Percentiles rank a stretch among this genome's conserved stretches.
Evolutionary conservation across 1,140 invertebrate genomes (phyloP).

Genomic region (Bombus ignitus): DNA sequence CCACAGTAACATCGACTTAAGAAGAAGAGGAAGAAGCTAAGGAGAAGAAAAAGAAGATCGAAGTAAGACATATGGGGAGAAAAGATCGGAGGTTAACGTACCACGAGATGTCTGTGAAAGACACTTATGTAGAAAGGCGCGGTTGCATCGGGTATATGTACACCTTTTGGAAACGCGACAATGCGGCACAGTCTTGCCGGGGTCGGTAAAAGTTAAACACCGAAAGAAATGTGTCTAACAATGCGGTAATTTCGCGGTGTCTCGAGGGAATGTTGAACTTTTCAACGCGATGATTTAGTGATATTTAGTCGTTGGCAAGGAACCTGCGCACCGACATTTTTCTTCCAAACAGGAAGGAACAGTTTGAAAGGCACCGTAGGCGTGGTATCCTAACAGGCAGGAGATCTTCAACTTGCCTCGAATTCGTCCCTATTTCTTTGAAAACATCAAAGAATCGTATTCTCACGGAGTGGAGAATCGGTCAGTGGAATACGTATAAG

Average conservation of each 20-base stretch:
- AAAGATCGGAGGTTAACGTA: no score
- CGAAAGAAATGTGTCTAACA: slow-evolving; percentile 14
- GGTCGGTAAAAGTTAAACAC: neutral
- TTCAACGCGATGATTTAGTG: slow-evolving; percentile 37
- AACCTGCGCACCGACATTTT: slow-evolving; percentile 23
- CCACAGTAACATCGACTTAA: neutral
- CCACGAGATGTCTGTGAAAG: neutral
- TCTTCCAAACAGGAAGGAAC: slow-evolving; percentile 24
- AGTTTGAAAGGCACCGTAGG: slow-evolving; percentile 44
- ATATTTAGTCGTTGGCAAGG: slow-evolving; percentile 25
- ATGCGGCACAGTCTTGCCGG: neutral
- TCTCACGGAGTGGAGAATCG: slow-evolving; percentile 12
- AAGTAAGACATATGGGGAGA: neutral
- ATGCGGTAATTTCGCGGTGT: slow-evolving; percentile 16
- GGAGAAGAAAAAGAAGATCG: neutral
- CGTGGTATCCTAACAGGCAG: slow-evolving; percentile 40
- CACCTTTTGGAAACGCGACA: neutral
- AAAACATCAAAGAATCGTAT: neutral
- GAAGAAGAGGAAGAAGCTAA: neutral
- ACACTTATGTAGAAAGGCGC: neutral
- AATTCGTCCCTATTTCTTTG: slow-evolving; percentile 29
- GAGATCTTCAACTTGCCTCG: slow-evolving; percentile 37
- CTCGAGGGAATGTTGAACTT: neutral
- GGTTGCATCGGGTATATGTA: neutral
- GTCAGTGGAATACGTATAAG: neutral